These are phyloP conservation scores for Dasypogon diadema DNA, from an alignment of 2,888 invertebrate species.

Conservation along the genomic window DNA sequence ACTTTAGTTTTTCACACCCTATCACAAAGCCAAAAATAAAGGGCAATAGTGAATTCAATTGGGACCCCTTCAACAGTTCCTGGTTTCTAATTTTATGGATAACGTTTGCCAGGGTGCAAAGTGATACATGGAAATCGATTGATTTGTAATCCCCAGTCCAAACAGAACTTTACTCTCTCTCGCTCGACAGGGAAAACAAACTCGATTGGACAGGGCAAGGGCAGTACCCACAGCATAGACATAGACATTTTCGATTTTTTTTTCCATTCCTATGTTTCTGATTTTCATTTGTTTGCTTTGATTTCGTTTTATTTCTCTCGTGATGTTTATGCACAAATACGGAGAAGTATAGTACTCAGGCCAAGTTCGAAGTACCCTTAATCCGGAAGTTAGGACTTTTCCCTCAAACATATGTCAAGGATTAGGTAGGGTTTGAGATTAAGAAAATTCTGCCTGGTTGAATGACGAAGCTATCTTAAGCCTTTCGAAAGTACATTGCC, in stretches of 20 bases:
- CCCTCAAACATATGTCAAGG: constrained; percentile 53
- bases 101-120: constrained; percentile 13
- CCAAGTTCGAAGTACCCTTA: constrained; percentile 47
- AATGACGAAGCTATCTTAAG: constrained; percentile 9
- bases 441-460: constrained; percentile 30
- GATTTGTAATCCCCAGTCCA: constrained; percentile 41
- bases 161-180: constrained; percentile 38
- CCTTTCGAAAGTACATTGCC: constrained; percentile 21
- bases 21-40: no score
- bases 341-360: background rate
- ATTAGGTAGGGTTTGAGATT: constrained; percentile 53
- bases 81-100: background rate
- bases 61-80: background rate
- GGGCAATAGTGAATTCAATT: background rate
- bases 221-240: background rate
- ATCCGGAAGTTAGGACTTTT: constrained; percentile 54
- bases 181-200: constrained; percentile 30
- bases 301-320: constrained; percentile 1
- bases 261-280: no score
- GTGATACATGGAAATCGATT: constrained; percentile 40
- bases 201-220: background rate
- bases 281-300: constrained; percentile 38
- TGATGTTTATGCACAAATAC: constrained; percentile 2
- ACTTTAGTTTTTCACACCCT: background rate
- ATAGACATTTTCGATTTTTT: background rate